phyloP scores from a whole-genome alignment of 2,113 vertebrate genomes.

The Pseudorectes ferrugineus region DNA sequence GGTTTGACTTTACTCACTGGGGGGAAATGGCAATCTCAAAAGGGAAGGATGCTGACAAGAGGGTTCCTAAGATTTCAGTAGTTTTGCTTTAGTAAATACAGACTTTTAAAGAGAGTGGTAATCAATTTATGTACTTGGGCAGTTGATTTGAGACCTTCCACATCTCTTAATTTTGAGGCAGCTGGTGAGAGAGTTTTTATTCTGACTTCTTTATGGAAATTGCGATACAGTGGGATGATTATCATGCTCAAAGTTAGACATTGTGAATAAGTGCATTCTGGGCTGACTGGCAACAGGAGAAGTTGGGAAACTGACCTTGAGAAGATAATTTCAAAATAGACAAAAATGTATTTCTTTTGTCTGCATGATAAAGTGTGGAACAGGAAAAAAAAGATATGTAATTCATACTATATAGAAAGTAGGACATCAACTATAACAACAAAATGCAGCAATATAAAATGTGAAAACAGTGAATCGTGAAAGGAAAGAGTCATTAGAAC shows the following conservation, averaged over 20 bases:
- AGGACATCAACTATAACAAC: not conserved
- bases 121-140: not conserved
- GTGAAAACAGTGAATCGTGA: not conserved
- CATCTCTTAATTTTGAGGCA: constrained; percentile 2
- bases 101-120: not conserved
- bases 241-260: not conserved
- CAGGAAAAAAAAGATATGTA: not conserved
- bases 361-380: not conserved
- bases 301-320: constrained; percentile 14
- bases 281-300: not conserved
- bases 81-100: not conserved
- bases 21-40: not conserved
- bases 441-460: not conserved
- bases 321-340: not conserved
- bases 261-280: not conserved
- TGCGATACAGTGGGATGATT: not conserved
- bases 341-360: not conserved
- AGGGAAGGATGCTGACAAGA: not conserved
- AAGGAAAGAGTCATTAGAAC: not conserved
- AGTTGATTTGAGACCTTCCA: constrained; percentile 29
- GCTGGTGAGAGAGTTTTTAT: constrained; percentile 23
- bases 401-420: not conserved
- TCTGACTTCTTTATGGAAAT: constrained; percentile 40
- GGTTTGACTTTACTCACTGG: not conserved
- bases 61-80: not conserved